Percentiles rank a stretch among this genome's conserved stretches.
These are phyloP conservation scores for Leptopilina clavipes DNA, from an alignment of 1,140 invertebrate genomes.

Conservation along the genomic window DNA sequence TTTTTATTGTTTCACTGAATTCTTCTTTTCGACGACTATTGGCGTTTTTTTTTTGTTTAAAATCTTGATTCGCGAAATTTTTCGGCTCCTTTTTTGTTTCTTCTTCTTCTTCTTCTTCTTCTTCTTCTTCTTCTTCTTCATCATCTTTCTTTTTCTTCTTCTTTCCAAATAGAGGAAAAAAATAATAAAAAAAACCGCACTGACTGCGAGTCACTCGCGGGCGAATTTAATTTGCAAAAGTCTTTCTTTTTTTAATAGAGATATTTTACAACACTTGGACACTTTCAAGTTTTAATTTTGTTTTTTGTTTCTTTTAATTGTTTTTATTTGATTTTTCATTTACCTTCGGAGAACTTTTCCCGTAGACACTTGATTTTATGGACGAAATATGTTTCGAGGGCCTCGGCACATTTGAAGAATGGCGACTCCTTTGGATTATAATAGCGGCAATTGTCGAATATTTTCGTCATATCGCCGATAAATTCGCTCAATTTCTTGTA, in stretches of 20 bases:
- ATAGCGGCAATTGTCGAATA: slow-evolving; percentile 98
- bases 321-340: slow-evolving; percentile 60
- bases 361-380: slow-evolving; percentile 91
- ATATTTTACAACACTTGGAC: neutral
- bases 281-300: slow-evolving; percentile 27
- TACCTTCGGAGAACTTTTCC: slow-evolving; percentile 83
- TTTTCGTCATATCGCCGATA: slow-evolving; percentile 97
- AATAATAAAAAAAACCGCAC: neutral
- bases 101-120: too few relatives aligned
- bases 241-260: too few relatives aligned
- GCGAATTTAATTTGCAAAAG: too few relatives aligned
- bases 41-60: too few relatives aligned
- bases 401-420: slow-evolving; percentile 96
- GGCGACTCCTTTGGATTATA: slow-evolving; percentile 97
- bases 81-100: too few relatives aligned
- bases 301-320: slow-evolving; percentile 50
- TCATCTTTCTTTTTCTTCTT: too few relatives aligned
- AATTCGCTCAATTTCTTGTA: slow-evolving; percentile 95
- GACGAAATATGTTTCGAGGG: slow-evolving; percentile 96
- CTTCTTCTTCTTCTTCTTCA: too few relatives aligned
- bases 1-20: neutral
- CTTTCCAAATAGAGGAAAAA: neutral
- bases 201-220: neutral
- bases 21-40: neutral
- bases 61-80: too few relatives aligned